These are phyloP conservation scores for Gryllus bimaculatus DNA, from an alignment of 1,140 invertebrate genomes.

Conservation along the genomic window DNA sequence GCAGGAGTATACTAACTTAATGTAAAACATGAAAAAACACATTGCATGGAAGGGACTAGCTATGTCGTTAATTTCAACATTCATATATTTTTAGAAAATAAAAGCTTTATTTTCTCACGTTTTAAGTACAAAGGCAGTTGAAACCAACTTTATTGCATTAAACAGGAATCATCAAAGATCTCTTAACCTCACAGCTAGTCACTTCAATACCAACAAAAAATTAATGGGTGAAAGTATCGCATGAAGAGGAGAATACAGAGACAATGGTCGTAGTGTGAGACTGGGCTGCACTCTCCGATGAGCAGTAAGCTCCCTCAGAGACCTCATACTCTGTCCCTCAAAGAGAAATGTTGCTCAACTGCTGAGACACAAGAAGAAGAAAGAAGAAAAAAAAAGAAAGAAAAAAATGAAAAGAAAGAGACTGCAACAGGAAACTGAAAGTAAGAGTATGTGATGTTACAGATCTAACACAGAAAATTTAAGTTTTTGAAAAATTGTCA, in stretches of 20 bases:
- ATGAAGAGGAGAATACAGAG: neutral
- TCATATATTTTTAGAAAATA: neutral
- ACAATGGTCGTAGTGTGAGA: neutral
- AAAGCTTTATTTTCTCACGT: neutral
- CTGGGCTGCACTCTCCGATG: neutral
- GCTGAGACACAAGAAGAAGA: neutral
- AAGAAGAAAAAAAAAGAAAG: neutral
- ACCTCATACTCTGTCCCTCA: neutral
- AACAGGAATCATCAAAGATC: too few relatives aligned
- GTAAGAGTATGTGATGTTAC: neutral
- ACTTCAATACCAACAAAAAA: neutral
- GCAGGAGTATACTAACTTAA: neutral
- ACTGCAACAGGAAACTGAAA: neutral
- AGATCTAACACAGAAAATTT: neutral
- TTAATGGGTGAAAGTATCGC: neutral
- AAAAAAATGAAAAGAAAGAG: neutral
- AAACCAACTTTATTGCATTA: too few relatives aligned
- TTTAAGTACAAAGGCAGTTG: too few relatives aligned
- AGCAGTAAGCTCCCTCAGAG: neutral
- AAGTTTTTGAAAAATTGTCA: neutral
- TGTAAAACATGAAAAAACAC: neutral
- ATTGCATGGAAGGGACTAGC: neutral
- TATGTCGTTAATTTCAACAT: neutral
- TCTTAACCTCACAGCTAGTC: neutral
- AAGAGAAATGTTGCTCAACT: neutral